Conservation (phyloP, 1,140 invertebrate genomes). For the Heliconius congener region DNA sequence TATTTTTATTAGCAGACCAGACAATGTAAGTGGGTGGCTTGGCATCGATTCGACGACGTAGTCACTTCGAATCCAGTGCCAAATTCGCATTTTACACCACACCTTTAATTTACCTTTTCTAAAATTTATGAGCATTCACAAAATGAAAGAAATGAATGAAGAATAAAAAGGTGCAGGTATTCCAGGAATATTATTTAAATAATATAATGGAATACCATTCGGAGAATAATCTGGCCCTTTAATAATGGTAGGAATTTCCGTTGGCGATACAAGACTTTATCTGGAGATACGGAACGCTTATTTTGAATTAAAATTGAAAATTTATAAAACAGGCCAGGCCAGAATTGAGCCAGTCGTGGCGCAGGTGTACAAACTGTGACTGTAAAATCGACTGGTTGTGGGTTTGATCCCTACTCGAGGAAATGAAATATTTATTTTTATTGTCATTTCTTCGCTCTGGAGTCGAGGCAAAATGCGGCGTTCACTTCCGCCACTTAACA, state of each 20-base stretch:
- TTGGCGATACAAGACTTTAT: neutral
- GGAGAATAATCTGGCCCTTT: neutral
- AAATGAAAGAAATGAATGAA: neutral
- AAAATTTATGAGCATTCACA: neutral
- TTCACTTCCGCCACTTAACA: too few relatives aligned
- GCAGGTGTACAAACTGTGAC: too few relatives aligned
- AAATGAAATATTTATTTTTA: too few relatives aligned
- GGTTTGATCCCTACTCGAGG: too few relatives aligned
- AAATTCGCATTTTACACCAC: neutral
- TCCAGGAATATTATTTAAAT: neutral
- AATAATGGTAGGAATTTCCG: neutral
- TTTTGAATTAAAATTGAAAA: neutral
- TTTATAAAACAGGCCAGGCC: neutral
- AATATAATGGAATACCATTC: neutral
- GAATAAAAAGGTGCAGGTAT: neutral
- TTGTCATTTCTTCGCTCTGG: too few relatives aligned
- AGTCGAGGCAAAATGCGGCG: too few relatives aligned
- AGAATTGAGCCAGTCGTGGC: too few relatives aligned
- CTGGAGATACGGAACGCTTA: neutral
- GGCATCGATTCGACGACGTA: neutral
- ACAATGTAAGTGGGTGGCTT: neutral
- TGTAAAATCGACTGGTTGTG: too few relatives aligned
- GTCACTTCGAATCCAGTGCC: conserved; percentile 9
- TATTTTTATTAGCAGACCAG: neutral
- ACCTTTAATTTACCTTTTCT: neutral